Evolutionary conservation across 2,888 invertebrate species (phyloP).

Genomic region (Coremacera marginata): DNA sequence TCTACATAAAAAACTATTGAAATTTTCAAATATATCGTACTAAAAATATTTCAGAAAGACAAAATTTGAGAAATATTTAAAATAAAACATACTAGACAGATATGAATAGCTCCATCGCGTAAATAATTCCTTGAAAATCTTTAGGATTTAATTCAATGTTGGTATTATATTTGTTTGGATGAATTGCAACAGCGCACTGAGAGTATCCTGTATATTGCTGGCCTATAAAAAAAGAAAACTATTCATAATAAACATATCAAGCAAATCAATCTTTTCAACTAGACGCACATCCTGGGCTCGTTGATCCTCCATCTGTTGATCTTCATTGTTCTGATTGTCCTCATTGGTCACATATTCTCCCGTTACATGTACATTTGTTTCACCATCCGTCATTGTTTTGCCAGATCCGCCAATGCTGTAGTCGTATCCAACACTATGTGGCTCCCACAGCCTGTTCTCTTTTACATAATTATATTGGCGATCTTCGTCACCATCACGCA

Average conservation of each 20-base stretch:
- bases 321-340: constrained; percentile 39
- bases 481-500: constrained; percentile 59
- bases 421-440: not conserved
- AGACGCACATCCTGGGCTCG: constrained; percentile 42
- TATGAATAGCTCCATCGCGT: too few species aligned
- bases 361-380: constrained; percentile 40
- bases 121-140: too few species aligned
- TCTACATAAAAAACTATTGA: too few species aligned
- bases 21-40: too few species aligned
- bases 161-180: constrained; percentile 58
- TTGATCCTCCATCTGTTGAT: constrained; percentile 27
- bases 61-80: too few species aligned
- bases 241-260: too few species aligned
- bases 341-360: constrained; percentile 42
- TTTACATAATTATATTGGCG: constrained; percentile 69
- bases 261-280: constrained; percentile 39
- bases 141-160: constrained; percentile 45
- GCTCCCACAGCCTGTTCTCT: constrained; percentile 70
- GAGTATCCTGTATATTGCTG: constrained; percentile 52
- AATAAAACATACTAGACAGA: not conserved
- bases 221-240: too few species aligned
- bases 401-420: not conserved
- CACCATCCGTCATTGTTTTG: not conserved
- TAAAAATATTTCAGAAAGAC: too few species aligned
- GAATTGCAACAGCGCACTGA: constrained; percentile 58